Base-by-base conservation (phyloP, 2,888 invertebrate genomes). In the Dusona sp. region DNA sequence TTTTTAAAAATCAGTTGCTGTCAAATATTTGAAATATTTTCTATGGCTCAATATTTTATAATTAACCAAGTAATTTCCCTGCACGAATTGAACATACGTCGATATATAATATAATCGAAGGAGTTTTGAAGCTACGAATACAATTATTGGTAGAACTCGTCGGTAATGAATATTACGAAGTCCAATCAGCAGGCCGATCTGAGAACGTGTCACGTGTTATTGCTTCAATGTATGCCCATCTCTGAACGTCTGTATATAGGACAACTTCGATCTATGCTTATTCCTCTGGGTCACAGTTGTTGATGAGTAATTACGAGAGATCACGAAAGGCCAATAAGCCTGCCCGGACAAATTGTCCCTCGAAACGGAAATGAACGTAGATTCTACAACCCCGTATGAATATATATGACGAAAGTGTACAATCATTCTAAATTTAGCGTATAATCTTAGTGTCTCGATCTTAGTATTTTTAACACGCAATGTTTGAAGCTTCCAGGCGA, bases 301-400 rank as follows among this genome's bases (percentile, higher is more conserved):
- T 25, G 70, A 70, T 70, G 16, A 70, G 42, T 25, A 48, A 70
- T 70, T 45, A 70, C 70, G 70, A 25, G 42, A 48, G 45, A 45
- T 67, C 67, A 67, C 67, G 36, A 67, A 42, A 38, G 38, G 22
- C 38, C 38, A 67, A 67, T 67, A 22, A 42, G 7, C 4, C 38
- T 67, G 11, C 22, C 13, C 3, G 38, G 67, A 67, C 67, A 67
- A 38, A 67, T 38, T 67, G 67, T 67, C 67, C 38, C 38, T 67
- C 38, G 42, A 48, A 70, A 22, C 70, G 45, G 70, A 70, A 70
- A 70, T 48, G 67, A 67, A 38, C 38, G 38, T 22, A 38, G 3
- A 42, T 22, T 36, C 22, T 1, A 22, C 22, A 38, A n/a, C 38
- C 67, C 22, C 9, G 8, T 11, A 38, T 13, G 6, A 7, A 67